Conservation (phyloP, 2,797 vertebrate genomes). For the Catostomus latipinnis region DNA sequence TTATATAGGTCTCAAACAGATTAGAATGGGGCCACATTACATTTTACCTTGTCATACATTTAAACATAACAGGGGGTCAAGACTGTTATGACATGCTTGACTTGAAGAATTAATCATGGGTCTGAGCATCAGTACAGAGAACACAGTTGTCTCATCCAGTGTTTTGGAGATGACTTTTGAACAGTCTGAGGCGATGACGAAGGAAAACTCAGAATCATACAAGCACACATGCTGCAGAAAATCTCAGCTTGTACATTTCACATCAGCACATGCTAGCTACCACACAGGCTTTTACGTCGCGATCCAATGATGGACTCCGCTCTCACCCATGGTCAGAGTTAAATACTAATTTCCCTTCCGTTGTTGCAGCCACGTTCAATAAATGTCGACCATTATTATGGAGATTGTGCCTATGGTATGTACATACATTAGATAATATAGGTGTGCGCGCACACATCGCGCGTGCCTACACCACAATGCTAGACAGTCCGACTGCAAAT, state of each 20-base stretch:
- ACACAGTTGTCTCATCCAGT: not conserved
- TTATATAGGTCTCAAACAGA: too few species aligned
- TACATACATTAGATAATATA: slow-evolving; percentile 34
- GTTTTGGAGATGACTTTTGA: not conserved
- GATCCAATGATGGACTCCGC: not conserved
- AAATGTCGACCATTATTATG: not conserved
- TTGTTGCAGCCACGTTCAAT: not conserved
- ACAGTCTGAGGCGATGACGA: not conserved
- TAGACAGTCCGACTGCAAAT: slow-evolving; percentile 74
- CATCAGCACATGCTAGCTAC: slow-evolving; percentile 12
- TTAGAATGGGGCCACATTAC: not conserved
- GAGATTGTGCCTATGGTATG: slow-evolving; percentile 6
- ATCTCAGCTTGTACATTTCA: not conserved
- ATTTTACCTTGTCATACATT: not conserved
- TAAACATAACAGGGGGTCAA: slow-evolving; percentile 2
- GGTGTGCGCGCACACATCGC: slow-evolving; percentile 55
- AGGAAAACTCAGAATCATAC: not conserved
- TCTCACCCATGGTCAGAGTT: not conserved
- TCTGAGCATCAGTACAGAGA: not conserved
- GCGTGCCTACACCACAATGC: slow-evolving; percentile 70
- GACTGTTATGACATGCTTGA: not conserved
- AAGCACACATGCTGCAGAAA: not conserved
- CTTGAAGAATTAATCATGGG: not conserved
- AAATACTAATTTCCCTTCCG: not conserved
- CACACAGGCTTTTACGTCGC: slow-evolving; percentile 15